phyloP scores from a whole-genome alignment of 23 tunicate genomes.

The Phallusia fumigata region DNA sequence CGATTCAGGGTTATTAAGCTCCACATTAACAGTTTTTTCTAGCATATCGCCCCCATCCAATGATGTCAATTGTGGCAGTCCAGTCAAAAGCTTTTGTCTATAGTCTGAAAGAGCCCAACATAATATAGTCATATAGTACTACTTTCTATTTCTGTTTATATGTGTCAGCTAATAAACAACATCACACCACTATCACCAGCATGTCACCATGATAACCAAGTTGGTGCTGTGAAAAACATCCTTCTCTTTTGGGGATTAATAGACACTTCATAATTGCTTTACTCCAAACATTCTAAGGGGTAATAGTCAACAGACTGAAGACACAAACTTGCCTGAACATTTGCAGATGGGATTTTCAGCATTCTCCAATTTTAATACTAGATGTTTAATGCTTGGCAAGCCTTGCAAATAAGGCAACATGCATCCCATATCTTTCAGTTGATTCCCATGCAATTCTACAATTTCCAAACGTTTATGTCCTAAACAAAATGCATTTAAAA shows the following conservation, averaged over 20 bases:
- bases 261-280: too few species aligned
- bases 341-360: conserved; percentile 3
- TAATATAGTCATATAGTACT: too few species aligned
- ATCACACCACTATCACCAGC: too few species aligned
- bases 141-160: too few species aligned
- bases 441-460: background rate
- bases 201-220: too few species aligned
- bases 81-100: background rate
- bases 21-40: background rate
- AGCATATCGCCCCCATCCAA: background rate
- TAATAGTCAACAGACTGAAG: too few species aligned
- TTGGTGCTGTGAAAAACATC: too few species aligned
- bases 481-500: background rate
- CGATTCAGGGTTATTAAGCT: too few species aligned
- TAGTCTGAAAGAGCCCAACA: background rate
- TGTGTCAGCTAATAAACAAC: too few species aligned
- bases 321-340: background rate
- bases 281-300: too few species aligned
- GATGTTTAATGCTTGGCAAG: background rate
- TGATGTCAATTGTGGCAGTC: background rate
- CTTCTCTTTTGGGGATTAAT: too few species aligned
- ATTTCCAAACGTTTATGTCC: background rate
- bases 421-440: background rate
- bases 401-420: background rate
- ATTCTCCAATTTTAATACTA: background rate